Evolutionary conservation across 2,797 vertebrate species (phyloP).

Genomic region (Esox lucius): DNA sequence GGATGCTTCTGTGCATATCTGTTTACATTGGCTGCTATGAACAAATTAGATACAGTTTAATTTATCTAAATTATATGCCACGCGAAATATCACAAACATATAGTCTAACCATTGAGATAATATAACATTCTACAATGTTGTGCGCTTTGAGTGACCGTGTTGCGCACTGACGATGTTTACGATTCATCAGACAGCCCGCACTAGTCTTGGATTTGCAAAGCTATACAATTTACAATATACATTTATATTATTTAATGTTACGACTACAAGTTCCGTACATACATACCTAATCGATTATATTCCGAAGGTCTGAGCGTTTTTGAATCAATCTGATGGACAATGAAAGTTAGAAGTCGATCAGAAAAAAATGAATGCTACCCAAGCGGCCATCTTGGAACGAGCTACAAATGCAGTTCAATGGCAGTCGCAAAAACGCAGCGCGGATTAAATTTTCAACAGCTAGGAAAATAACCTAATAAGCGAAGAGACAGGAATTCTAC

Average conservation of each 20-base stretch:
- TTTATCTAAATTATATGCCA: not conserved
- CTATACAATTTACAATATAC: not conserved
- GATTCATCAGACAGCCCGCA: not conserved
- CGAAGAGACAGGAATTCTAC: not conserved
- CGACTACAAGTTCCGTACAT: slow-evolving; percentile 29
- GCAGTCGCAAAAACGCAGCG: slow-evolving; percentile 66
- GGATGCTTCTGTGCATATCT: not conserved
- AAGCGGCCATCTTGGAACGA: slow-evolving; percentile 99
- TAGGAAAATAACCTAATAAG: not conserved
- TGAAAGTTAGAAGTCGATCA: slow-evolving; percentile 98
- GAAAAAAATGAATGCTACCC: slow-evolving; percentile 96
- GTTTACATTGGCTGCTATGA: not conserved
- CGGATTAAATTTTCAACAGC: not conserved
- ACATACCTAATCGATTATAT: slow-evolving; percentile 79
- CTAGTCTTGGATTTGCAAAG: slow-evolving; percentile 31
- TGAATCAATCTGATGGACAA: slow-evolving; percentile 84
- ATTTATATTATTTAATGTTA: not conserved
- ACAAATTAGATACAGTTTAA: not conserved
- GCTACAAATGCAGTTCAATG: slow-evolving; percentile 99
- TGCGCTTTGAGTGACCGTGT: not conserved
- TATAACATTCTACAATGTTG: not conserved
- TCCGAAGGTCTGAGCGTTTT: slow-evolving; percentile 66
- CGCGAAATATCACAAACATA: not conserved
- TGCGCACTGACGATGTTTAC: not conserved
- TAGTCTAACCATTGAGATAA: not conserved